phyloP scores from a whole-genome alignment of 2,888 invertebrate genomes.

The Phengaris alcon region DNA sequence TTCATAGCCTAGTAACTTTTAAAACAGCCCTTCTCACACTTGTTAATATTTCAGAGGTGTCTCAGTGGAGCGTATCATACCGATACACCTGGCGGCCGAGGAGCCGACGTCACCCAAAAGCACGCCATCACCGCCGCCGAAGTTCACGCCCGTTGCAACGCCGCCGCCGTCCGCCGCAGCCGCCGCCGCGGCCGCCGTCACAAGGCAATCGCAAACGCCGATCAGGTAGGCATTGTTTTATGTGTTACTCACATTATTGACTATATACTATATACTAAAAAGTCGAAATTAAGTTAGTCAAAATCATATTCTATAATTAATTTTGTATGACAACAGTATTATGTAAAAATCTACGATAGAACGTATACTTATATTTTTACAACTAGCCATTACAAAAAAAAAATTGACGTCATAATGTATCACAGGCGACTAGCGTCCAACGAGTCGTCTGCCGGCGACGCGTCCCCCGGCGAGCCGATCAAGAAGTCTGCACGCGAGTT shows the following conservation, averaged over 20 bases:
- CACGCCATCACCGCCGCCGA: conserved; percentile 41
- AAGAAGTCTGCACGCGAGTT: conserved; percentile 94
- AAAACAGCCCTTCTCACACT: no score
- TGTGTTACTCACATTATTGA: no score
- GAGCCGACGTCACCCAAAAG: conserved; percentile 38
- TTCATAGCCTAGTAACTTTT: no score
- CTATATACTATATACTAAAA: no score
- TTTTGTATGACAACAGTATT: no score
- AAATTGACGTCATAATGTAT: conserved; percentile 15
- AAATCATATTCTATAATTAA: no score
- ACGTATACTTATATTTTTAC: no score
- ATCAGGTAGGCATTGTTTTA: conserved; percentile 45
- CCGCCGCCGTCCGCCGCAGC: conserved; percentile 40
- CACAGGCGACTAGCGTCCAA: conserved; percentile 75
- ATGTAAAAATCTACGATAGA: no score
- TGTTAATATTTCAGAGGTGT: conserved; percentile 56
- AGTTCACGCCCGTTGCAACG: conserved; percentile 36
- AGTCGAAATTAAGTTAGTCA: no score
- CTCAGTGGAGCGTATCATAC: conserved; percentile 76
- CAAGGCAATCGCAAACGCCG: conserved; percentile 43
- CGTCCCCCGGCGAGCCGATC: conserved; percentile 81
- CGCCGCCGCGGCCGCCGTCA: conserved; percentile 34
- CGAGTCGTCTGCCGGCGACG: conserved; percentile 82
- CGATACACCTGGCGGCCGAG: conserved; percentile 63
- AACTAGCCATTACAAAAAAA: no score